These are phyloP conservation scores for Clistopyga incitator DNA, from an alignment of 2,888 invertebrate genomes.

Conservation along the genomic window DNA sequence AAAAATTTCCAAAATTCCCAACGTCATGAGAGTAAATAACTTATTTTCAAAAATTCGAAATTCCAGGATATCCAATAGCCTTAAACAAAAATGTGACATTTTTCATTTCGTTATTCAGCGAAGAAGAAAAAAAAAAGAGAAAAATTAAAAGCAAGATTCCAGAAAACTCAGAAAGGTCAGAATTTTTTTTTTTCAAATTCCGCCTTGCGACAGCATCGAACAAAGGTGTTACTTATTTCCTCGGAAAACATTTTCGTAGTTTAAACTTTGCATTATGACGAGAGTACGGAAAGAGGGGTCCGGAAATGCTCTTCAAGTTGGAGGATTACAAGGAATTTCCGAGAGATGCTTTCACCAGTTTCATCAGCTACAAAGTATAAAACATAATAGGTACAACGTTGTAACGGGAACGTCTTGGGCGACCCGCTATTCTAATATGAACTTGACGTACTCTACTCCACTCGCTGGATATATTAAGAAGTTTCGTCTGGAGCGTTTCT, in stretches of 20 bases:
- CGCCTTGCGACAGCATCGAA: not conserved
- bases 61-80: too few relatives aligned
- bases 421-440: constrained; percentile 33
- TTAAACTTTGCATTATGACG: not conserved
- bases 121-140: too few relatives aligned
- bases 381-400: constrained; percentile 23
- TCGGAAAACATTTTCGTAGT: not conserved
- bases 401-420: constrained; percentile 1
- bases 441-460: constrained; percentile 5
- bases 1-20: not conserved
- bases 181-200: not conserved
- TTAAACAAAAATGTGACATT: too few relatives aligned
- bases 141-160: too few relatives aligned
- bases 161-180: not conserved
- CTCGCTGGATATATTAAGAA: constrained; percentile 31
- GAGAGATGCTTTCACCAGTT: constrained; percentile 9
- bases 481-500: constrained; percentile 9
- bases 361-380: not conserved
- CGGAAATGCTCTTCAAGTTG: not conserved
- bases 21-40: not conserved
- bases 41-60: not conserved
- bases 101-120: too few relatives aligned
- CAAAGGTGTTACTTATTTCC: not conserved
- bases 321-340: not conserved
- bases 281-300: not conserved